Evolutionary conservation across 2,113 vertebrate genomes (phyloP), one percentile per base, ranked within the genome.

Genomic region (Ammodytes dubius): DNA sequence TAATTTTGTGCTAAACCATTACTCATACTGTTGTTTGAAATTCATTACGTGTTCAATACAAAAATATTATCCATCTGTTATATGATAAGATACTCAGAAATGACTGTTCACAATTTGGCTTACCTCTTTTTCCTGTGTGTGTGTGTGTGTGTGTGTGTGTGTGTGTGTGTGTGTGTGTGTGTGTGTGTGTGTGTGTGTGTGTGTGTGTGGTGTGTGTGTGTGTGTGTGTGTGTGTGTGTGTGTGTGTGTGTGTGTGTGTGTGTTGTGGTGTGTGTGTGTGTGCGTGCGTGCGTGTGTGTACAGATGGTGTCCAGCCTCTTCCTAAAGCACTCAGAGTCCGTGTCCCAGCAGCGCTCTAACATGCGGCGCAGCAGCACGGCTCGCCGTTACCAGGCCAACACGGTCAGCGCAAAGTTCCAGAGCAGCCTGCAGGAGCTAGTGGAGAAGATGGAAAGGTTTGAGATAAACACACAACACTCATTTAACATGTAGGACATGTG

Each of bases 261-360:
- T 63, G 40, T 43, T n/a, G n/a, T n/a, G n/a, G 52, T 76, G 27
- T 63, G 35, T 77, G 19, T 37, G 11, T 80, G 42, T 71, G 47
- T 69, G 19, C 68, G 10, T 57, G 39, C 65, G 1, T 69, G 15
- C 83, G 64, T 56, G 39, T 87, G 45, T 63, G 12, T 74, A 5
- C 86, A 99, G 98, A 97, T 98, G 94, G 96, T 99, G 57, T 96
- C 97, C 54, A 95, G 95, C 84, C 96, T 99, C 70, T 99, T 99
- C 92, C 93, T 96, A 52, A 96, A 95, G 89, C 95, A 97, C 0
- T 96, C 96, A 1, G 96, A 96, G 43, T 84, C 93, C 53, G 1
- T 96, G 12, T 93, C 94, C 53, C 95, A 96, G 83, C 97, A 98
- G 89, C 96, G 89, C 58, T 95, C 94, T n/a, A 88, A 95, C 46